Evolutionary conservation across 2,797 vertebrate genomes (phyloP).

Genomic region (Pseudochirops cupreus): DNA sequence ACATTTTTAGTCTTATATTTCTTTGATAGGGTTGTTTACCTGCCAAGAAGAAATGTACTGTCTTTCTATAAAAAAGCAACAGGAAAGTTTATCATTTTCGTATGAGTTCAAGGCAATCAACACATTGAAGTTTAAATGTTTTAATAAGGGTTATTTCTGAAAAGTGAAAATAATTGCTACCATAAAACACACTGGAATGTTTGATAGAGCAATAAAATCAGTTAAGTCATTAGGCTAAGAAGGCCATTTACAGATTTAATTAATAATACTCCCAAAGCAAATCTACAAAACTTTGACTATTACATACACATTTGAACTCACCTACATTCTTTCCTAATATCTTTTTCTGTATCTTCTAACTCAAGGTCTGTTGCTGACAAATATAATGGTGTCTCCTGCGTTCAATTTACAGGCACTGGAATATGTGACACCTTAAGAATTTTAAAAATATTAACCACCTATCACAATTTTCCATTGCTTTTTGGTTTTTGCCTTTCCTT

Average conservation of each 20-base stretch:
- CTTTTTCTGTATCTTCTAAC: slow-evolving; percentile 26
- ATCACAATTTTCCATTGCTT: slow-evolving; percentile 34
- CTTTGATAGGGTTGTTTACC: slow-evolving; percentile 38
- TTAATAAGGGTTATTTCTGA: not conserved
- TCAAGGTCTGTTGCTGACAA: not conserved
- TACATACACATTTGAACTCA: slow-evolving; percentile 46
- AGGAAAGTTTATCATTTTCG: slow-evolving; percentile 22
- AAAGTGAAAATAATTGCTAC: not conserved
- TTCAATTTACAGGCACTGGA: slow-evolving; percentile 29
- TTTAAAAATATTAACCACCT: slow-evolving; percentile 36
- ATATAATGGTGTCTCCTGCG: slow-evolving; percentile 17
- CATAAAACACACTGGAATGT: not conserved
- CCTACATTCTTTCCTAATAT: not conserved
- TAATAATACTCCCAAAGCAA: slow-evolving; percentile 22
- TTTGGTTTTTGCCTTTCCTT: slow-evolving; percentile 43
- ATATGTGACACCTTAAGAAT: slow-evolving; percentile 37
- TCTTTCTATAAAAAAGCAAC: slow-evolving; percentile 16
- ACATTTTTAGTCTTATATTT: slow-evolving; percentile 51
- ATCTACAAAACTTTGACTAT: slow-evolving; percentile 37
- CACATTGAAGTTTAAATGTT: slow-evolving; percentile 1
- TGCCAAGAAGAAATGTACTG: not conserved
- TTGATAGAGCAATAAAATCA: slow-evolving; percentile 1
- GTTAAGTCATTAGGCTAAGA: slow-evolving; percentile 36
- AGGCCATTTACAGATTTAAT: slow-evolving; percentile 47
- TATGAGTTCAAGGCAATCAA: slow-evolving; percentile 10